Base-by-base conservation (phyloP, 2,113 vertebrate genomes). In the Morone saxatilis region DNA sequence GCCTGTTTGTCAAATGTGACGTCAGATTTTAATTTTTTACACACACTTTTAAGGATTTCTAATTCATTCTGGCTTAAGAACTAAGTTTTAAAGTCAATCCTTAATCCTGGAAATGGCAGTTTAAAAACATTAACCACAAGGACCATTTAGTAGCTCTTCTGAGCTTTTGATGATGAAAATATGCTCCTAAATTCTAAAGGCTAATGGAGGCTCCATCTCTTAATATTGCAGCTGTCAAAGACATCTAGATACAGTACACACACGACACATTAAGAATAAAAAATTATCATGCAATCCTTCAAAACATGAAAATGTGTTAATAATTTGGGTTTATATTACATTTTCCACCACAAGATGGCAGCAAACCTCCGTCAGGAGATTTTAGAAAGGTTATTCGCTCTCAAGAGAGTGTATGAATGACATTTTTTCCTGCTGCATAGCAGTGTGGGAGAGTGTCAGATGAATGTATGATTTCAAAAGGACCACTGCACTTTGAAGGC, bases 311-410 rank as follows among this genome's bases (percentile, higher is more conserved):
- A 51, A 41, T 53, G 20, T 56, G 51, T 22, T 41, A 7, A 41
- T 57, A 7, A 20, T 72, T n/a, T n/a, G 4, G 8, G 2, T 25
- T 68, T 50, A 19, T 47, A 7, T 79, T 56, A 14, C n/a, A 45
- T n/a, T 57, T 47, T 10, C 3, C 38, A 48, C 80, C 95, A 93
- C 91, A 57, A 91, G 95, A 62, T 94, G 93, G 92, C 93, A 95
- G 92, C 92, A 95, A 70, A 80, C 25, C 51, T 79, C 86, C 88
- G 87, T 60, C 56, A 47, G 13, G 67, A 36, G 14, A 20, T 25
- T 3, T 5, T 10, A 1, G 0, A 75, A 70, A 69, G 22, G 66
- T 43, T 60, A 20, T 73, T 74, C 2, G 20, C 63, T 80, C 48
- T 43, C 38, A 38, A 14, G 19, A 71, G 81, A 71, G 78, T 31